A percentile compares a stretch with the other conserved stretches of the same genome.
phyloP scores from a whole-genome alignment of 2,888 invertebrate species.

The Synergus japonicus region DNA sequence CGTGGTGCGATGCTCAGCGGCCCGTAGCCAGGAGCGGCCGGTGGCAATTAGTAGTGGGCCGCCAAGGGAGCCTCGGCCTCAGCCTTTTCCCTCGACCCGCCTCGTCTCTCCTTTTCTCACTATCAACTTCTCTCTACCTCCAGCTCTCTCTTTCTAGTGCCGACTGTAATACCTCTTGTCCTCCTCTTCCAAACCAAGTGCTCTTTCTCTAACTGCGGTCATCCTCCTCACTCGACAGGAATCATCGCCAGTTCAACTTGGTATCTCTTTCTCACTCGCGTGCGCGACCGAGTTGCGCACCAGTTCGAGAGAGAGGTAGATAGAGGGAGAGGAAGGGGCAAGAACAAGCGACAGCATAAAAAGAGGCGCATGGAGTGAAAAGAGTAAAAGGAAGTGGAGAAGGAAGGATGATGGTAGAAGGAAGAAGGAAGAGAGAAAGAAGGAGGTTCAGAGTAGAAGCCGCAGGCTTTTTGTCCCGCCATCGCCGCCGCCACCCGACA shows the following conservation, averaged over 20 bases:
- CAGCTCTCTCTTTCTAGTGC: constrained; percentile 35
- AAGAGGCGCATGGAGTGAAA: constrained; percentile 67
- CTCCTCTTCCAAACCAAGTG: constrained; percentile 50
- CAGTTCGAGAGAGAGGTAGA: constrained; percentile 47
- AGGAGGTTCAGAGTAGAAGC: constrained; percentile 66
- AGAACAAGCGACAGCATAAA: constrained; percentile 66
- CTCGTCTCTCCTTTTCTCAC: constrained; percentile 61
- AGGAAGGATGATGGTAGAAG: constrained; percentile 46
- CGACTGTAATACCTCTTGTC: constrained; percentile 44
- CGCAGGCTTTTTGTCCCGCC: constrained; percentile 76
- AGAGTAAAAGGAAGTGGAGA: constrained; percentile 60
- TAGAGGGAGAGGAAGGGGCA: constrained; percentile 64
- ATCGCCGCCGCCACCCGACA: constrained; percentile 66
- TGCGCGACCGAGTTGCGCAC: constrained; percentile 55
- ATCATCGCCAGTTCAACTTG: constrained; percentile 16
- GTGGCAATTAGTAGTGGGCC: constrained; percentile 76
- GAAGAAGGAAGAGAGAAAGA: constrained; percentile 54
- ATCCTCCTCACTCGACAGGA: constrained; percentile 43
- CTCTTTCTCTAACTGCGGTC: constrained; percentile 44
- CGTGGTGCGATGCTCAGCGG: constrained; percentile 73
- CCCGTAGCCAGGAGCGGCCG: constrained; percentile 75
- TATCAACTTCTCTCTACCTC: constrained; percentile 51
- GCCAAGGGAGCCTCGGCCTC: constrained; percentile 70
- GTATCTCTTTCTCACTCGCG: constrained; percentile 53
- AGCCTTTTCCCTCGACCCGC: constrained; percentile 63